Evolutionary conservation across 1,140 invertebrate genomes (phyloP).

Genomic region (Plutomurus gul): DNA sequence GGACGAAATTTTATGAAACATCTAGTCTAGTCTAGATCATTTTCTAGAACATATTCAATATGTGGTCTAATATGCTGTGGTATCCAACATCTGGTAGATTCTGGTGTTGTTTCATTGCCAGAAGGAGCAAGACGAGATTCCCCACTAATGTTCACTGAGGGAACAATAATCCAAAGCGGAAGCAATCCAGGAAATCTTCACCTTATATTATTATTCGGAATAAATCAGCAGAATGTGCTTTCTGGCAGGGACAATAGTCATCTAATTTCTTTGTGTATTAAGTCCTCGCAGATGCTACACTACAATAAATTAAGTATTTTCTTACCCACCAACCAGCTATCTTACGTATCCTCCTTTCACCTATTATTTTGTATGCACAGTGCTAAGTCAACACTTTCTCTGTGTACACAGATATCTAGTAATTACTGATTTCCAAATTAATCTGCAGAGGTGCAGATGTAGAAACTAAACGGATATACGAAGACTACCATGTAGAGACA

Average conservation of each 20-base stretch:
- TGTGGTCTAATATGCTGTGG: too few species aligned
- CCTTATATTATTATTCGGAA: conserved; percentile 27
- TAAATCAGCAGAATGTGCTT: conserved; percentile 25
- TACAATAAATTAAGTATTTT: background rate
- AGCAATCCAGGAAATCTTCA: conserved; percentile 26
- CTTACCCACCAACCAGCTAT: background rate
- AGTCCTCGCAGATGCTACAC: conserved; percentile 7
- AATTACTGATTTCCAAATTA: too few species aligned
- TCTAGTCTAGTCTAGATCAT: too few species aligned
- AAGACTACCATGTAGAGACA: too few species aligned
- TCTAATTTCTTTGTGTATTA: conserved; percentile 29
- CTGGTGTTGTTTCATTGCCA: background rate
- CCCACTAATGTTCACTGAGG: conserved; percentile 40
- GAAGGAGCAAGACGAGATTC: background rate
- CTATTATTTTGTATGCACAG: background rate
- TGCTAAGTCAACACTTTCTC: too few species aligned
- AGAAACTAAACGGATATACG: too few species aligned
- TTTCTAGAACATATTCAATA: too few species aligned
- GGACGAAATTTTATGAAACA: too few species aligned
- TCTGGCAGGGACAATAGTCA: conserved; percentile 25
- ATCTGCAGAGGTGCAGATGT: too few species aligned
- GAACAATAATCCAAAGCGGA: conserved; percentile 34
- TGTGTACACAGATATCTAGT: too few species aligned
- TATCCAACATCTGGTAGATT: background rate
- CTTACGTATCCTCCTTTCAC: background rate